These are phyloP conservation scores for Pollachius pollachius DNA, from an alignment of 2,113 vertebrate species.

Conservation along the genomic window DNA sequence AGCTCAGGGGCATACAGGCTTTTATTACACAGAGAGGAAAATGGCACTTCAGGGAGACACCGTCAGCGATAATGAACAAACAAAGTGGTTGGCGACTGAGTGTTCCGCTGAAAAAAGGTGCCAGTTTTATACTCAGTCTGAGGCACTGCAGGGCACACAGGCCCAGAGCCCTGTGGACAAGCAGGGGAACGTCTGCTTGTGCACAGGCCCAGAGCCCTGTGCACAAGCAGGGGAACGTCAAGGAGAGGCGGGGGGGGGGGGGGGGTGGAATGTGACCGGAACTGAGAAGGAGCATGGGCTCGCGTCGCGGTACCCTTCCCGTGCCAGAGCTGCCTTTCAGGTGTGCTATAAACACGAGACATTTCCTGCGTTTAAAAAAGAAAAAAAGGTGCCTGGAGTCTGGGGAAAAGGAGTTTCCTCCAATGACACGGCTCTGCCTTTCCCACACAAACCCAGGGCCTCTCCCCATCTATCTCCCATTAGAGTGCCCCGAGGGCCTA, in stretches of 20 bases:
- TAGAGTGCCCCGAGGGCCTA: conserved; percentile 35
- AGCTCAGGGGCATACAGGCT: no score
- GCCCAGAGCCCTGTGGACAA: no score
- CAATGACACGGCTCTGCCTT: conserved; percentile 33
- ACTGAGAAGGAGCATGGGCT: conserved; percentile 2
- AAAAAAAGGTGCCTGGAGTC: conserved; percentile 30
- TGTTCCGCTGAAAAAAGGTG: no score
- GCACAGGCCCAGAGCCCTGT: no score
- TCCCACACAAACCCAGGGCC: conserved; percentile 20
- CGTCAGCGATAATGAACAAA: no score
- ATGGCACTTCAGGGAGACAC: no score
- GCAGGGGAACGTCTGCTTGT: no score
- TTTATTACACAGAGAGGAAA: no score
- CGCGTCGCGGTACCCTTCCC: not conserved
- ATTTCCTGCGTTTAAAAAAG: conserved; percentile 27
- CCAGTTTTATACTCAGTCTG: no score
- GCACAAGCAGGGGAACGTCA: no score
- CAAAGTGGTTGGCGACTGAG: no score
- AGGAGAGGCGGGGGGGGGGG: not conserved
- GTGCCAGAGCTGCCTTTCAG: not conserved
- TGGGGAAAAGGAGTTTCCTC: conserved; percentile 51
- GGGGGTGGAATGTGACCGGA: not conserved
- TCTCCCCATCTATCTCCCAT: conserved; percentile 34
- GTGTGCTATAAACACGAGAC: conserved; percentile 19
- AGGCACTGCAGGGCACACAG: no score